phyloP scores from a whole-genome alignment of 2,888 invertebrate species.

The Orthosia cruda region DNA sequence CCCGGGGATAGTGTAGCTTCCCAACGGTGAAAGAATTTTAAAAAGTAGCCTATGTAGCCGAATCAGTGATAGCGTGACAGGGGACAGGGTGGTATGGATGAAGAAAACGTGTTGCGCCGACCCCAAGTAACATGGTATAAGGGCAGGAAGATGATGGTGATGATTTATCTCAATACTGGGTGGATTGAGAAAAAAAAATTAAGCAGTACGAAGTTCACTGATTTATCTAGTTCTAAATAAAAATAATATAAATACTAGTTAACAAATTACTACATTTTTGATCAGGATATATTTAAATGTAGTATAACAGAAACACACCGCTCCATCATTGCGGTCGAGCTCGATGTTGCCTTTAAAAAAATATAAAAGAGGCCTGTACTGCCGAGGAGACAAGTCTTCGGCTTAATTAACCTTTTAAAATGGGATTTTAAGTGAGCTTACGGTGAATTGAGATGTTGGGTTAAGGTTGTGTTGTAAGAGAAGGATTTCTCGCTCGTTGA shows the following conservation, averaged over 20 bases:
- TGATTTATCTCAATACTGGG: too few relatives aligned
- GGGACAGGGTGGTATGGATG: too few relatives aligned
- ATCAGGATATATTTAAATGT: constrained; percentile 87
- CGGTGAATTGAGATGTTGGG: constrained; percentile 12
- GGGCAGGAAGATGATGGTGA: too few relatives aligned
- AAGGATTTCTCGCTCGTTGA: neutral
- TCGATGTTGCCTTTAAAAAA: constrained; percentile 84
- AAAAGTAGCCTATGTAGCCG: too few relatives aligned
- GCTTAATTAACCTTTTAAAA: constrained; percentile 47
- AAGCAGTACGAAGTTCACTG: too few relatives aligned
- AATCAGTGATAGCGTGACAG: too few relatives aligned
- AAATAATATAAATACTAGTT: constrained; percentile 72
- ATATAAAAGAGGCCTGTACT: constrained; percentile 87
- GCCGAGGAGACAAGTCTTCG: constrained; percentile 71
- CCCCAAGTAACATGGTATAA: too few relatives aligned
- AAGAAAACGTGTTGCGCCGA: too few relatives aligned
- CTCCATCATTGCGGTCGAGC: constrained; percentile 86
- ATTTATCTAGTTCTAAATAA: neutral
- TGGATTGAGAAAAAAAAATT: too few relatives aligned
- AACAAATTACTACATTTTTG: constrained; percentile 88
- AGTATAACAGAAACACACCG: constrained; percentile 84
- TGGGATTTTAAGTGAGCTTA: constrained; percentile 25
- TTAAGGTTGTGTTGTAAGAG: neutral
- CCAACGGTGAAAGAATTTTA: too few relatives aligned
- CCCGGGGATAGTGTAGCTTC: too few relatives aligned